These are phyloP conservation scores for Venusia cambrica DNA, from an alignment of 2,888 invertebrate genomes.

Conservation along the genomic window DNA sequence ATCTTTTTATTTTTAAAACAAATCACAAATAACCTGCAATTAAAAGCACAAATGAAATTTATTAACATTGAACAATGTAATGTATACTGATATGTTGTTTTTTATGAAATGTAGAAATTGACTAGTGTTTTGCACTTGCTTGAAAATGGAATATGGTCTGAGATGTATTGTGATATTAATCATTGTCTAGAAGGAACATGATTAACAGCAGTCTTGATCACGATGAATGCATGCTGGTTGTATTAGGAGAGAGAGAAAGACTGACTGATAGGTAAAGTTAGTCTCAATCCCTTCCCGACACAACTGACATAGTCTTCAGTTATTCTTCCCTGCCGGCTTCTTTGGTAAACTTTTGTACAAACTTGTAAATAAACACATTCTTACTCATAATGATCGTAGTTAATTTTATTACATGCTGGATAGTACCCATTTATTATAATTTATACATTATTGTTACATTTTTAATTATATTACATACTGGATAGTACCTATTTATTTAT, in stretches of 20 bases:
- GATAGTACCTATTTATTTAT: constrained; percentile 9
- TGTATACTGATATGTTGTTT: too few species aligned
- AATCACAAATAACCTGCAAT: too few species aligned
- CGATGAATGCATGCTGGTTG: constrained; percentile 13
- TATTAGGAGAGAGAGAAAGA: constrained; percentile 24
- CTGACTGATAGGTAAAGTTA: constrained; percentile 18
- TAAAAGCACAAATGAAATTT: too few species aligned
- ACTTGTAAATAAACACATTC: neutral
- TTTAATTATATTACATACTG: neutral
- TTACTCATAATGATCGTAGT: too few species aligned
- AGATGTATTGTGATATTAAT: too few species aligned
- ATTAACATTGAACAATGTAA: too few species aligned
- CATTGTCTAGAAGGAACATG: too few species aligned
- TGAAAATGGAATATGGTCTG: too few species aligned
- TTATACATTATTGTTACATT: constrained; percentile 4
- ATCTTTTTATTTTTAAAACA: too few species aligned
- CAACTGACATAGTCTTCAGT: constrained; percentile 15
- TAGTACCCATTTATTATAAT: constrained; percentile 8
- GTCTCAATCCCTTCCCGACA: constrained; percentile 16
- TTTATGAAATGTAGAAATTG: too few species aligned
- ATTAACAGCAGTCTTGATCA: neutral
- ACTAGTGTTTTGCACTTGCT: too few species aligned
- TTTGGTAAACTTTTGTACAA: neutral
- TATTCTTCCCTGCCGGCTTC: neutral
- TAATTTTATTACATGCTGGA: neutral